Percentiles rank a stretch among this genome's conserved stretches.
These are phyloP conservation scores for Adela reaumurella DNA, from an alignment of 2,888 invertebrate genomes.

Conservation along the genomic window DNA sequence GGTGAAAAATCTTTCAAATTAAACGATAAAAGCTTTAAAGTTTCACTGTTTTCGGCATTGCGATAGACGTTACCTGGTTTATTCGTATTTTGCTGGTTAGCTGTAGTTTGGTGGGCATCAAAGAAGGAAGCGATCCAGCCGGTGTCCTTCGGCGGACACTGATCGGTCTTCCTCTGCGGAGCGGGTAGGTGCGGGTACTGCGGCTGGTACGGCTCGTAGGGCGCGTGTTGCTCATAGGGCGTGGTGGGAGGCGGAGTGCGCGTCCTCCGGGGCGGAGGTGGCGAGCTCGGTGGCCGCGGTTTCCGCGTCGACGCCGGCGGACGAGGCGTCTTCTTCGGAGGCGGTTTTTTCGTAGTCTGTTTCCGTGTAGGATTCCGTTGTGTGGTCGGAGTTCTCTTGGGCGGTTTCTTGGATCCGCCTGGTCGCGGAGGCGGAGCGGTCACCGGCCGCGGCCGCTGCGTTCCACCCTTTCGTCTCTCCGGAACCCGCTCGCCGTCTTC, in stretches of 20 bases:
- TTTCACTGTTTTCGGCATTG: too few relatives aligned
- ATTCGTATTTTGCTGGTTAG: too few relatives aligned
- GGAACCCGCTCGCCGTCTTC: neutral
- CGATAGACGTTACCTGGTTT: too few relatives aligned
- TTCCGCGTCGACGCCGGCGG: slow-evolving; percentile 8
- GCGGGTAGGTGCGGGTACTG: neutral
- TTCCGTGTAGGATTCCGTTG: slow-evolving; percentile 15
- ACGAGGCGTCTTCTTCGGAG: slow-evolving; percentile 16
- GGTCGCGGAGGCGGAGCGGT: too few relatives aligned
- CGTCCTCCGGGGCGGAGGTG: neutral
- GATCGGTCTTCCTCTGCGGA: slow-evolving; percentile 22
- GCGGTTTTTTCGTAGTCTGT: slow-evolving; percentile 15
- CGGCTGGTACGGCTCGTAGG: slow-evolving; percentile 12
- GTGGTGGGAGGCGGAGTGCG: slow-evolving; percentile 1
- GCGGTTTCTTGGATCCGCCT: too few relatives aligned
- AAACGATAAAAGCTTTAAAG: neutral
- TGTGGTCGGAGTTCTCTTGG: too few relatives aligned
- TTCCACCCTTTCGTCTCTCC: neutral
- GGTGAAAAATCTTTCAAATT: too few relatives aligned
- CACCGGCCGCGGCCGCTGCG: too few relatives aligned
- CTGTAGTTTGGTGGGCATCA: too few relatives aligned
- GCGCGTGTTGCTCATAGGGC: slow-evolving; percentile 2
- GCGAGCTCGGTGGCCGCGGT: neutral
- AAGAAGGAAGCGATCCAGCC: slow-evolving; percentile 37
- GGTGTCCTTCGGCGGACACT: slow-evolving; percentile 27